These are phyloP conservation scores for Malurus cyaneus DNA, from an alignment of 2,113 vertebrate genomes.

Conservation along the genomic window DNA sequence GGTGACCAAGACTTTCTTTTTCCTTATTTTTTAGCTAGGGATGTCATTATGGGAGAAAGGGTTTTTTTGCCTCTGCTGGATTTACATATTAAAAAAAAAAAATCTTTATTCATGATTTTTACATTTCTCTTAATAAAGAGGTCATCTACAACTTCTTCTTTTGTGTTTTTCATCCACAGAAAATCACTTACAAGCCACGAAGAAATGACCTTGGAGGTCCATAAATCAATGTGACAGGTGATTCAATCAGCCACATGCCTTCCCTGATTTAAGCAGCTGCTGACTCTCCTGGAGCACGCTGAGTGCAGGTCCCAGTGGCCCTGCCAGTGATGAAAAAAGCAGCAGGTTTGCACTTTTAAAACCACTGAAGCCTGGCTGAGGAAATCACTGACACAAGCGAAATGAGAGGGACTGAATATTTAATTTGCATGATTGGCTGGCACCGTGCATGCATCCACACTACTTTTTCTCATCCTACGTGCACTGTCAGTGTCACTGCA, in stretches of 20 bases:
- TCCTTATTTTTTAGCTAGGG: neutral
- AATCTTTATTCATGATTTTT: neutral
- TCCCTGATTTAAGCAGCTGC: slow-evolving; percentile 48
- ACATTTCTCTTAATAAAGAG: slow-evolving; percentile 7
- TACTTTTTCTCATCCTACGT: neutral
- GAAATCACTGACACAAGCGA: slow-evolving; percentile 62
- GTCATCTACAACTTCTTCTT: neutral
- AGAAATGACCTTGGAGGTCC: slow-evolving; percentile 40
- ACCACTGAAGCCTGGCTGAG: slow-evolving; percentile 51
- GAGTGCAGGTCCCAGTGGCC: slow-evolving; percentile 30
- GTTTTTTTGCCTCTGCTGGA: neutral
- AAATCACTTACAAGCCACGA: neutral
- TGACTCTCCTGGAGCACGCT: neutral
- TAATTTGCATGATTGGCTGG: slow-evolving; percentile 10
- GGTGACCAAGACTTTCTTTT: neutral
- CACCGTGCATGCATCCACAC: rapidly evolving
- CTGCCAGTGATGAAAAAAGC: neutral
- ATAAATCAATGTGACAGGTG: slow-evolving; percentile 65
- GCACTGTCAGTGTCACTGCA: rapidly evolving
- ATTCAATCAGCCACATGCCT: slow-evolving; percentile 58
- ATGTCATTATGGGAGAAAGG: neutral
- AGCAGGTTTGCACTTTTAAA: slow-evolving; percentile 54
- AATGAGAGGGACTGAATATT: slow-evolving; percentile 41
- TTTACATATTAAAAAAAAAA: neutral
- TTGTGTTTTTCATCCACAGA: neutral